Evolutionary conservation across 2,888 invertebrate species (phyloP).

Genomic region (Fragum whitleyi): DNA sequence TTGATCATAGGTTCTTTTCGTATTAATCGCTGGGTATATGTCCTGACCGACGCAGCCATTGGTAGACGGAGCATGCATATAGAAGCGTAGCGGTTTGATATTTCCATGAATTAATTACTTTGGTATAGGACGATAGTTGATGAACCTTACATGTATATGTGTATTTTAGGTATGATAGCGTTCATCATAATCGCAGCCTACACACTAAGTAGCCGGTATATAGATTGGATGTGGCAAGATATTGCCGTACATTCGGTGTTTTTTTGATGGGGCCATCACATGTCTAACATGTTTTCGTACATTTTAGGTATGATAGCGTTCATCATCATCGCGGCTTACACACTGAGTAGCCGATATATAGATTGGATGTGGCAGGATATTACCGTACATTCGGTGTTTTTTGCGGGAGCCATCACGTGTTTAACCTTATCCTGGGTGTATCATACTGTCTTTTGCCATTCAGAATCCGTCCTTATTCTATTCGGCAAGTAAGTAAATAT

Average conservation of each 20-base stretch:
- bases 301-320: slow-evolving; percentile 86
- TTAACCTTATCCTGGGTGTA: slow-evolving; percentile 98
- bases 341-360: slow-evolving; percentile 93
- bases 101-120: no score
- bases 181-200: slow-evolving; percentile 89
- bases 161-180: slow-evolving; percentile 85
- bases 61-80: no score
- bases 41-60: no score
- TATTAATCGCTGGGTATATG: no score
- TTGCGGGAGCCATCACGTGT: slow-evolving; percentile 97
- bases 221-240: slow-evolving; percentile 91
- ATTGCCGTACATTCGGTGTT: slow-evolving; percentile 93
- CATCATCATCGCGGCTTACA: slow-evolving; percentile 90
- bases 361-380: slow-evolving; percentile 91
- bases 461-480: slow-evolving; percentile 96
- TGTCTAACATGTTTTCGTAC: slow-evolving; percentile 91
- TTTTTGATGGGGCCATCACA: slow-evolving; percentile 96
- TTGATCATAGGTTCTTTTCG: no score
- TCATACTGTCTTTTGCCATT: slow-evolving; percentile 99
- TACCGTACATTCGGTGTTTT: slow-evolving; percentile 94
- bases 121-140: no score
- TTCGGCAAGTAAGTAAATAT: slow-evolving; percentile 93
- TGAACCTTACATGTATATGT: no score
- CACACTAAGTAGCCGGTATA: slow-evolving; percentile 94
- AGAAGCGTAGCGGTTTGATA: no score